A percentile compares a stretch with the other conserved stretches of the same genome.
These are phyloP conservation scores for Cricetomys ansorgei DNA, from an alignment of 2,113 vertebrate genomes.

Conservation along the genomic window DNA sequence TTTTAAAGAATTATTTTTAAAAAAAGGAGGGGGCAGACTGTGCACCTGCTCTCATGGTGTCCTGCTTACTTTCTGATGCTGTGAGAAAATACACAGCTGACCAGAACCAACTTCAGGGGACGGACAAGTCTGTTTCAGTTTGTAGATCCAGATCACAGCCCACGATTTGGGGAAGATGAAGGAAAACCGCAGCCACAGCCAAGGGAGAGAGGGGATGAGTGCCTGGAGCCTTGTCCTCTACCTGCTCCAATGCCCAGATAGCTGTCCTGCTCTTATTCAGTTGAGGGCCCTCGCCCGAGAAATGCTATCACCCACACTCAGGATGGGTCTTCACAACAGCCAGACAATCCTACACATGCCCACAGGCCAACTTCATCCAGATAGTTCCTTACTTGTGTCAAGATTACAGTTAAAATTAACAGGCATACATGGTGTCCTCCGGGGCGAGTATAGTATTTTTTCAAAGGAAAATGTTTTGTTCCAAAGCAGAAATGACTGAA, in stretches of 20 bases:
- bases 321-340: not conserved
- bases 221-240: not conserved
- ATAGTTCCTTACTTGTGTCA: no score
- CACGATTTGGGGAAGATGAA: not conserved
- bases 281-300: not conserved
- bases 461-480: not conserved
- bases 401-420: not conserved
- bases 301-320: not conserved
- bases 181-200: no score
- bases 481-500: no score
- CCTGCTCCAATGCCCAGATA: not conserved
- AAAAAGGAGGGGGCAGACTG: accelerated
- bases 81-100: not conserved
- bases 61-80: not conserved
- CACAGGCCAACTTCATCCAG: not conserved
- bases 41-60: not conserved
- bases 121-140: not conserved
- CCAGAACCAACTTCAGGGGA: not conserved
- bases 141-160: no score
- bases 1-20: not conserved
- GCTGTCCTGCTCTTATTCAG: not conserved
- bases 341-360: not conserved
- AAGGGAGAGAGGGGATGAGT: not conserved
- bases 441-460: accelerated
- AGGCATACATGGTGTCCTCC: not conserved